phyloP scores from a whole-genome alignment of 1,140 invertebrate genomes.

The Apocrypta bakeri region DNA sequence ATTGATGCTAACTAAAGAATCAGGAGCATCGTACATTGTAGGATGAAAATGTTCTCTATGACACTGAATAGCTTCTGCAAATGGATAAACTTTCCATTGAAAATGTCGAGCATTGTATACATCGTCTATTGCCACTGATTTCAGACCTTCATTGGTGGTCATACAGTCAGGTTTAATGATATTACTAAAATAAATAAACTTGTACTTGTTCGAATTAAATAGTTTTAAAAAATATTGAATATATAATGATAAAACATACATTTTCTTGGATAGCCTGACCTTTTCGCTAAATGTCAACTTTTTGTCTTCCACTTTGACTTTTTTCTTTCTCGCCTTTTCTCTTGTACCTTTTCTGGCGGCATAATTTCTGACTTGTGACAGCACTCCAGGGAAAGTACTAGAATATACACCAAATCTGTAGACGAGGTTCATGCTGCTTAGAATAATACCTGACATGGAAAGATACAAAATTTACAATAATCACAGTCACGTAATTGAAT shows the following conservation, averaged over 20 bases:
- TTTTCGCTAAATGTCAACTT: conserved; percentile 81
- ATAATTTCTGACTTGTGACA: conserved; percentile 72
- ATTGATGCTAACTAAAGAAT: conserved; percentile 78
- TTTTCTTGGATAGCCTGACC: conserved; percentile 74
- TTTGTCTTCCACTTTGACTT: conserved; percentile 80
- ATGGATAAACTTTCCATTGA: conserved; percentile 78
- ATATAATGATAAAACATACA: conserved; percentile 54
- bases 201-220: background rate
- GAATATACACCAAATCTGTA: conserved; percentile 5
- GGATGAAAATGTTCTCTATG: conserved; percentile 86
- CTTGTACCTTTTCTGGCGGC: conserved; percentile 86
- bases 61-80: conserved; percentile 82
- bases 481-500: too few relatives aligned
- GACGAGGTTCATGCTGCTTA: conserved; percentile 9
- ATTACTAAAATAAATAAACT: background rate
- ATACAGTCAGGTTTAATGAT: conserved; percentile 19
- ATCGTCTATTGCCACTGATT: conserved; percentile 77
- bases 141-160: background rate
- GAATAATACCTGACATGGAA: conserved; percentile 3
- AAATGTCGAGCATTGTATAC: conserved; percentile 80
- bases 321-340: conserved; percentile 81
- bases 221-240: background rate
- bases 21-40: conserved; percentile 82
- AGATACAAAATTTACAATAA: background rate
- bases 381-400: conserved; percentile 31